phyloP scores from a whole-genome alignment of 2,797 vertebrate genomes.

The Luscinia luscinia region DNA sequence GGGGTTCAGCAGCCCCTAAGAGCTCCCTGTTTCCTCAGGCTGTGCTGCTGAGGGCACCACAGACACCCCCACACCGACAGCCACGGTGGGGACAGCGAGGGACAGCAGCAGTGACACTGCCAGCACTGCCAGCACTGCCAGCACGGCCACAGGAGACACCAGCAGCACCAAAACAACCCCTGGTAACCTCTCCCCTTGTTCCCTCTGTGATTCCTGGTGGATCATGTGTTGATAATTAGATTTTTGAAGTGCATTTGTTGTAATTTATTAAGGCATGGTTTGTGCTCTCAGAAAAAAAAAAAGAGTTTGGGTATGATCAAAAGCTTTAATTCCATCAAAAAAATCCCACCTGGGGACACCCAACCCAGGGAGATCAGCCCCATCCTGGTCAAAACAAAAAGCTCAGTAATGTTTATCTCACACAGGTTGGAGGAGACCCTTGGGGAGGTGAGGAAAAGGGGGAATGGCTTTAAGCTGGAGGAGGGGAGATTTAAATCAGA shows the following conservation, averaged over 20 bases:
- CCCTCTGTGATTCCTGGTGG: fast-evolving
- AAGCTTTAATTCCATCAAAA: background rate
- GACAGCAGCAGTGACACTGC: fast-evolving
- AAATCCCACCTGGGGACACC: background rate
- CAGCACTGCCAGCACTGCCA: fast-evolving
- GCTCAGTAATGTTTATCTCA: background rate
- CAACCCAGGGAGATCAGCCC: fast-evolving
- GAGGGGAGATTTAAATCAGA: background rate
- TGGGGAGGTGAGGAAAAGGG: background rate
- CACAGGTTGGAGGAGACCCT: background rate
- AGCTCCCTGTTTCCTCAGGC: background rate
- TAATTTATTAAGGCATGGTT: background rate
- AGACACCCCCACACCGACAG: fast-evolving
- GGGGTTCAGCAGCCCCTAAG: background rate
- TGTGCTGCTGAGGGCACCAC: fast-evolving
- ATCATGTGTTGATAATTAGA: fast-evolving
- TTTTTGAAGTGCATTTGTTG: too few species aligned
- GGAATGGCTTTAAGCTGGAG: background rate
- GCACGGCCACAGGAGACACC: fast-evolving
- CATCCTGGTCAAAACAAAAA: background rate
- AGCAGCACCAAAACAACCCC: fast-evolving
- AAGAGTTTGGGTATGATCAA: background rate
- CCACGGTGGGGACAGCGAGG: fast-evolving
- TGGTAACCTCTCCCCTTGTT: background rate
- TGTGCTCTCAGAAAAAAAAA: background rate